Base-by-base conservation (phyloP, 2,797 vertebrate genomes). In the Clarias platycephalus region DNA sequence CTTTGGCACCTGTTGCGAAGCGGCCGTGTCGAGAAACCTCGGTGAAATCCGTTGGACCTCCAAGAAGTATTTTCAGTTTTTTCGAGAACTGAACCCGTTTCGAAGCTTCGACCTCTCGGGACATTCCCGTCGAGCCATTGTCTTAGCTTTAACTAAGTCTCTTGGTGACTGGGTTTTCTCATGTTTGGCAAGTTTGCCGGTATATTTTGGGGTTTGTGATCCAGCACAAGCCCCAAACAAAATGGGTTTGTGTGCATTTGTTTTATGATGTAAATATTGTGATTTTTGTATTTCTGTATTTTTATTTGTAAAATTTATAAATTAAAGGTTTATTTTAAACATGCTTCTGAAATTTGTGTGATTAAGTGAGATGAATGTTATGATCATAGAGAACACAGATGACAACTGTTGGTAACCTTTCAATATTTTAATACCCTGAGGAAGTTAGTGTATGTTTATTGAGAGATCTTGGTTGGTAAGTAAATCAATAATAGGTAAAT, bases 241-340 rank as follows among this genome's bases (percentile, higher is more conserved):
- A 37, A 37, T 37, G 34, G 34, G 34, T 37, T 34, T 34, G 18
- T 64, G 74, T 62, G 24, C 70, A 58, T 86, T 75, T 74, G 80
- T 93, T 92, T 91, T 91, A 93, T 92, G 78, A 26, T 95, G 94
- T 95, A 95, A 90, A 95, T 94, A 94, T 84, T 88, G 85, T 68
- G 57, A n/a, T 84, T 90, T 90, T 90, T 90, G 79, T 88, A 85
- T 10, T 22, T 44, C 82, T 83, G 82, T 82, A 80, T 80, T 87
- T 88, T 90, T 76, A 88, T 64, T 82, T 92, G 84, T 90, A 88
- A 91, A 84, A 66, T 82, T 3, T 94, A 93, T 95, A 95, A 94
- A 95, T 95, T 94, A 95, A 86, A 95, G 94, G 83, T 81, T 84
- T 91, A 93, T 94, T 95, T 93, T 94, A 93, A 92, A 80, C 6